Percentiles rank a stretch among this genome's conserved stretches.
These are phyloP conservation scores for Minunthozetes semirufus DNA, from an alignment of 2,888 invertebrate genomes.

Conservation along the genomic window DNA sequence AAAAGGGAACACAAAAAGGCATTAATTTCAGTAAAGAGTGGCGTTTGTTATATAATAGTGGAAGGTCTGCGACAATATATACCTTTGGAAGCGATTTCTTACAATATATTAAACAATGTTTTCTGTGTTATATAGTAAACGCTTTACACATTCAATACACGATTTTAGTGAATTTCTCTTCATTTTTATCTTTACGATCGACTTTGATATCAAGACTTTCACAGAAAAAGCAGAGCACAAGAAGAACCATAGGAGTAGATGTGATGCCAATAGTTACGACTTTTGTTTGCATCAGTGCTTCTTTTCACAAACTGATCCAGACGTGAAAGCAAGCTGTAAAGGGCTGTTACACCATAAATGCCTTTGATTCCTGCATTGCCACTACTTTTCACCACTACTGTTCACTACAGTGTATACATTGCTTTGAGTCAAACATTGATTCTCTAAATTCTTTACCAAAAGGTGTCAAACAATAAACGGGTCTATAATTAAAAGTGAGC, in stretches of 20 bases:
- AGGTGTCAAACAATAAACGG: conserved; percentile 27
- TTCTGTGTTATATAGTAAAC: not conserved
- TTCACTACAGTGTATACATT: not conserved
- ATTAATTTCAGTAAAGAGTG: not conserved
- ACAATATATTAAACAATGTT: conserved; percentile 19
- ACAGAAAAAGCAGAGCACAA: not conserved
- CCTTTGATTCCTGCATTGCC: not conserved
- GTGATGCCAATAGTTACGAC: conserved; percentile 10
- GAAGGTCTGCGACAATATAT: not conserved
- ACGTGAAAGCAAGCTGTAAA: conserved; percentile 24
- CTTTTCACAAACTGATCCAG: conserved; percentile 28
- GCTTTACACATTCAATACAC: conserved; percentile 29
- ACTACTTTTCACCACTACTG: not conserved
- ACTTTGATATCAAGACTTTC: conserved; percentile 22
- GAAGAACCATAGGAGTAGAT: not conserved
- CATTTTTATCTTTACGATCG: conserved; percentile 10
- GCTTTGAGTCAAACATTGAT: not conserved
- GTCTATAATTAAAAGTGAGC: conserved; percentile 22
- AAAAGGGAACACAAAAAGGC: not conserved
- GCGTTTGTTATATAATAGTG: not conserved
- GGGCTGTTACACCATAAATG: conserved; percentile 22
- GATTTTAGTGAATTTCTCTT: conserved; percentile 14
- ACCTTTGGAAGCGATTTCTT: conserved; percentile 6
- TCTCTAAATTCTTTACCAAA: conserved; percentile 8
- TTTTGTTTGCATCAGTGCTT: conserved; percentile 27